A percentile compares a stretch with the other conserved stretches of the same genome.
Conservation (phyloP, 2,113 vertebrate genomes). For the Calyptomena viridis region DNA sequence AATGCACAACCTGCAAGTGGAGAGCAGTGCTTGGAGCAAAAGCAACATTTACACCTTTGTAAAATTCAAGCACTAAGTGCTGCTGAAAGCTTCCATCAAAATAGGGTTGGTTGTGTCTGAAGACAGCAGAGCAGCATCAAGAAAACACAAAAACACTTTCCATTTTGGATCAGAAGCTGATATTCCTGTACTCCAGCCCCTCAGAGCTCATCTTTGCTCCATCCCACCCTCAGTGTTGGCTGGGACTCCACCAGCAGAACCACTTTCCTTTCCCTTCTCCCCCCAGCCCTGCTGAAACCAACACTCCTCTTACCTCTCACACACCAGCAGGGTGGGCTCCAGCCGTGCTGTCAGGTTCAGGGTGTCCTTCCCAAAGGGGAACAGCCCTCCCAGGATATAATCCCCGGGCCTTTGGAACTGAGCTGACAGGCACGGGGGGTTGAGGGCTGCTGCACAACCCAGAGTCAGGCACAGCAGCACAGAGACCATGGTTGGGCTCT, state of each 20-base stretch:
- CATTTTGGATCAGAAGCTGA: neutral
- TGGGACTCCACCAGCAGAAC: neutral
- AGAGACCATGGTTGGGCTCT: neutral
- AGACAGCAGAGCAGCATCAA: neutral
- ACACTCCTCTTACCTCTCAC: slow-evolving; percentile 72
- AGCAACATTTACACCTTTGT: neutral
- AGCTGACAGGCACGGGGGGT: slow-evolving; percentile 53
- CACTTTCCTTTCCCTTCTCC: accelerated
- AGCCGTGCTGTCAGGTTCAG: slow-evolving; percentile 31
- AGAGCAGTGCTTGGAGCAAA: neutral
- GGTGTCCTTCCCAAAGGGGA: slow-evolving; percentile 75
- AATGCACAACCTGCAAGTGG: accelerated
- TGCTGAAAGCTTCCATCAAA: neutral
- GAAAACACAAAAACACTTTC: neutral
- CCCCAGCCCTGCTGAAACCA: neutral
- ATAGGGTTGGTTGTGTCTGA: accelerated
- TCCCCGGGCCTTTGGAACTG: slow-evolving; percentile 79
- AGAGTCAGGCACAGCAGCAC: neutral
- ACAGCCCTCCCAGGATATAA: slow-evolving; percentile 85
- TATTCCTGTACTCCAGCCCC: neutral
- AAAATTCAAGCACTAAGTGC: neutral
- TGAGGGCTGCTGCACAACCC: neutral
- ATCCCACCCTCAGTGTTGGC: neutral
- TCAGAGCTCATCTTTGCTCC: neutral
- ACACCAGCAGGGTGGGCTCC: slow-evolving; percentile 60